Percentiles rank a stretch among this genome's conserved stretches.
Evolutionary conservation across 2,113 vertebrate genomes (phyloP).

Genomic region (Engraulis encrasicolus): DNA sequence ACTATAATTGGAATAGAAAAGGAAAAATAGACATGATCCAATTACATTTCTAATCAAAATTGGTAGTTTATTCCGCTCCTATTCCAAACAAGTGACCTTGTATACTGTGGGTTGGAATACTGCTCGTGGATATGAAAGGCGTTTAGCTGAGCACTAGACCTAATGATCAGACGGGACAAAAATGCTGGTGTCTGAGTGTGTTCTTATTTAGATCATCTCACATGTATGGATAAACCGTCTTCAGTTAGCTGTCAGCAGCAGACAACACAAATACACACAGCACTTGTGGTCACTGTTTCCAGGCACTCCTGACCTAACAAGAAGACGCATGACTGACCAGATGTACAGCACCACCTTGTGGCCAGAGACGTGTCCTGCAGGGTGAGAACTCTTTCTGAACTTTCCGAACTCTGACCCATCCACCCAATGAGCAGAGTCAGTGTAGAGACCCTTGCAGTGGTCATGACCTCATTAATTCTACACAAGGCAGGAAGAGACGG

Average conservation of each 20-base stretch:
- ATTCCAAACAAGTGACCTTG: too few relatives aligned
- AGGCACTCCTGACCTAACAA: neutral
- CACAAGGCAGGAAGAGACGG: neutral
- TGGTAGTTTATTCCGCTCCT: too few relatives aligned
- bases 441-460: neutral
- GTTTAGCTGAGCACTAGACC: too few relatives aligned
- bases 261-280: neutral
- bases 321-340: conserved; percentile 13
- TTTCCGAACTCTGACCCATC: neutral
- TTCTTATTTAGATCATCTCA: too few relatives aligned
- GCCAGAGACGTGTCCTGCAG: conserved; percentile 45
- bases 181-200: too few relatives aligned
- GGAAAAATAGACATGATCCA: too few relatives aligned
- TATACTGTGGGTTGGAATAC: too few relatives aligned
- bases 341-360: conserved; percentile 69
- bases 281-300: neutral
- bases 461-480: neutral
- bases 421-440: neutral
- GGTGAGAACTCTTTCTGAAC: neutral
- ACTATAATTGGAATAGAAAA: too few relatives aligned
- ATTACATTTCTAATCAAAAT: too few relatives aligned
- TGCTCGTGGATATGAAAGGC: too few relatives aligned
- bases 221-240: too few relatives aligned
- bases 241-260: neutral
- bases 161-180: too few relatives aligned